Evolutionary conservation across 2,888 invertebrate species (phyloP).

Genomic region (Endotricha flammealis): DNA sequence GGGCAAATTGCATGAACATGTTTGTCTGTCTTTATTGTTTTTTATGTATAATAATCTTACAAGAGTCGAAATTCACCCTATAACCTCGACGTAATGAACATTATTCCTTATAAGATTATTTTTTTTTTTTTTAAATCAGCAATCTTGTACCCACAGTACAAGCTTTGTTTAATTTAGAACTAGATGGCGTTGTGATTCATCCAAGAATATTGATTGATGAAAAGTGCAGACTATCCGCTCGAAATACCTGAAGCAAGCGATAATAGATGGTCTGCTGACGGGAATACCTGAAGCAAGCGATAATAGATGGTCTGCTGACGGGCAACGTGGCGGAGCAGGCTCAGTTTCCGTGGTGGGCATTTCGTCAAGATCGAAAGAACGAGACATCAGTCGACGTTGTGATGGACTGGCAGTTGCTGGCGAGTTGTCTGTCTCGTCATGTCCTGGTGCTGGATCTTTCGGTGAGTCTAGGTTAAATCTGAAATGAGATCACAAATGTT

Average conservation of each 20-base stretch:
- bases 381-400: constrained; percentile 51
- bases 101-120: too few relatives aligned
- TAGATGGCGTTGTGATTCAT: too few relatives aligned
- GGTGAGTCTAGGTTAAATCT: constrained; percentile 69
- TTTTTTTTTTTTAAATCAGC: too few relatives aligned
- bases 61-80: too few relatives aligned
- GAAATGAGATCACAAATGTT: constrained; percentile 4
- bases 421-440: constrained; percentile 50
- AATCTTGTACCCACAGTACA: too few relatives aligned
- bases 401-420: constrained; percentile 37
- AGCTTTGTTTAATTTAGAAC: too few relatives aligned
- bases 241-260: constrained; percentile 42
- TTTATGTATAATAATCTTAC: too few relatives aligned
- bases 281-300: constrained; percentile 42
- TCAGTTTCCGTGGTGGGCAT: constrained; percentile 37
- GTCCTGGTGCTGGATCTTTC: constrained; percentile 33
- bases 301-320: constrained; percentile 63
- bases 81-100: too few relatives aligned
- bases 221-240: too few relatives aligned
- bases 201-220: too few relatives aligned
- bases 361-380: constrained; percentile 65
- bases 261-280: constrained; percentile 63
- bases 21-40: too few relatives aligned
- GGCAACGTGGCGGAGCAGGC: constrained; percentile 53
- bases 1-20: too few relatives aligned